phyloP scores from a whole-genome alignment of 2,888 invertebrate genomes.

The Crematogaster levior region DNA sequence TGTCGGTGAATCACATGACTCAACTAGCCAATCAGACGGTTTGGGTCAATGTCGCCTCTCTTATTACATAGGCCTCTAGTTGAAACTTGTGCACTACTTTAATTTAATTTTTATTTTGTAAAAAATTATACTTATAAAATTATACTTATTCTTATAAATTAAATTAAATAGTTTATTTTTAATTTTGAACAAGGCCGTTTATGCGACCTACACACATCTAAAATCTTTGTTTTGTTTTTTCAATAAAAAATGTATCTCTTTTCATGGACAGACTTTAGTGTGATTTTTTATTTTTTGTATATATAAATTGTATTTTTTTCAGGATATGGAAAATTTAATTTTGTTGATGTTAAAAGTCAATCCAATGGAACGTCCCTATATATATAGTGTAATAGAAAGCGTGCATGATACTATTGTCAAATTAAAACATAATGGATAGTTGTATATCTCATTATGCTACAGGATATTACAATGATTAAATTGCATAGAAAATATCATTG shows the following conservation, averaged over 20 bases:
- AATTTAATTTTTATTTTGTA: neutral
- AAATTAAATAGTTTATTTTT: neutral
- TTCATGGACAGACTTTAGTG: neutral
- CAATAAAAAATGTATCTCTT: neutral
- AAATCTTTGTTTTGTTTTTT: neutral
- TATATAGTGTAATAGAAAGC: slow-evolving; percentile 90
- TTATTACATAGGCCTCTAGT: too few relatives aligned
- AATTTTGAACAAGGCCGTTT: neutral
- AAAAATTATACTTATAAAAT: too few relatives aligned
- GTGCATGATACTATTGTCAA: slow-evolving; percentile 88
- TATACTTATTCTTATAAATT: neutral
- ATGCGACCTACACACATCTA: neutral
- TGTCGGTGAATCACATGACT: too few relatives aligned
- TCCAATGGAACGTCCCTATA: slow-evolving; percentile 91
- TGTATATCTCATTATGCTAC: neutral
- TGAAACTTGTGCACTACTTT: neutral
- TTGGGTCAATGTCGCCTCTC: too few relatives aligned
- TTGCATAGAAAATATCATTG: neutral
- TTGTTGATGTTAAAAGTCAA: slow-evolving; percentile 91
- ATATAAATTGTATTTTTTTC: slow-evolving; percentile 77
- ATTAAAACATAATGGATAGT: slow-evolving; percentile 87
- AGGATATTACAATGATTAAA: neutral
- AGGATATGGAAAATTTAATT: slow-evolving; percentile 91
- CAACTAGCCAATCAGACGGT: too few relatives aligned
- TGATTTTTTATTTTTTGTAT: neutral